These are phyloP conservation scores for Aphis craccivora DNA, from an alignment of 1,140 invertebrate genomes.

Conservation along the genomic window DNA sequence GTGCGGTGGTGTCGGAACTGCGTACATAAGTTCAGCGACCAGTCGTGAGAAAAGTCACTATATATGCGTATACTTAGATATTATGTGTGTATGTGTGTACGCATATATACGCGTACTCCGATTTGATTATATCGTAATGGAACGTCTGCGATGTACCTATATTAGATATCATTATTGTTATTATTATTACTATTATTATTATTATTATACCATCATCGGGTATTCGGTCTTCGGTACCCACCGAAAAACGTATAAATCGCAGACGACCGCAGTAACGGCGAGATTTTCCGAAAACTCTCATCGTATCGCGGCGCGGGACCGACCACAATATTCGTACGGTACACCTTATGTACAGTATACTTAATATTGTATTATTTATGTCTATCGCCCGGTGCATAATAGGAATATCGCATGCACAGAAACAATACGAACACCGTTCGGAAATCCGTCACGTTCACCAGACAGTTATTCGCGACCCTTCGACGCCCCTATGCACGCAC, in stretches of 20 bases:
- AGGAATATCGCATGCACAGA: neutral
- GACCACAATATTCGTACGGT: neutral
- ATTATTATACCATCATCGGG: neutral
- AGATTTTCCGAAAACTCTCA: neutral
- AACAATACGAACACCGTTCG: neutral
- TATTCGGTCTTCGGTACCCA: neutral
- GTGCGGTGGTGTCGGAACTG: neutral
- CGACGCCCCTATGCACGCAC: neutral
- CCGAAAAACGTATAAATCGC: neutral
- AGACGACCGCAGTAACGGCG: neutral
- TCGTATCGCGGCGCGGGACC: neutral
- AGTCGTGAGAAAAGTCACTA: constrained; percentile 31
- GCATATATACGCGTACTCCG: neutral
- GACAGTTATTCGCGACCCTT: neutral
- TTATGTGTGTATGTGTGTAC: neutral
- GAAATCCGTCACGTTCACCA: neutral
- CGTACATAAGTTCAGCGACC: neutral
- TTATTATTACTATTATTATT: neutral
- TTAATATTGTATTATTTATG: no score
- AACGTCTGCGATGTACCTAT: neutral
- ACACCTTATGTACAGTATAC: neutral
- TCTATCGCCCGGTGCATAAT: no score
- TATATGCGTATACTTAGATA: no score
- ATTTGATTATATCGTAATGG: constrained; percentile 4
- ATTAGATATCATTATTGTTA: neutral